Base-by-base conservation (phyloP, 2,888 invertebrate genomes). In the Serripes groenlandicus region DNA sequence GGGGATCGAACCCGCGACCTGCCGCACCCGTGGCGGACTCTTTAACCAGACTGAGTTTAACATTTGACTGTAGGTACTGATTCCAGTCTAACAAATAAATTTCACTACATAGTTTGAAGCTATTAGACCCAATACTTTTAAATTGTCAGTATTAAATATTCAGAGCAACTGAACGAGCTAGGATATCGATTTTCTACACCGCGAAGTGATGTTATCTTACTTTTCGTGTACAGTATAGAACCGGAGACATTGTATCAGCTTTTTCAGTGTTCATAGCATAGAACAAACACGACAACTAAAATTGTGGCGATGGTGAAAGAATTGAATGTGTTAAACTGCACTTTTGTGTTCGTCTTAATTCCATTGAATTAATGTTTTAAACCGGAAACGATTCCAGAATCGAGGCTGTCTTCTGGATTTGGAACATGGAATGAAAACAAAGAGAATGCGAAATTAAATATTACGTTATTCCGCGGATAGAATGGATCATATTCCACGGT, bases 121-220 rank as follows among this genome's bases (percentile, higher is more conserved):
- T 37, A 66, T 66, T 66, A 66, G 26, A 37, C 34, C 66, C 35
- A 35, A 66, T 66, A 66, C 66, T 66, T 66, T 66, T 28, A 66
- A 66, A 66, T 66, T 66, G 66, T 26, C 66, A 42, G 66, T 66
- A 66, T 66, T 42, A 66, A 66, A 66, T 66, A 66, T 66, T 66
- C 66, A 66, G 66, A 37, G 66, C 34, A n/a, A 28, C 26, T 28
- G 66, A 66, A 7, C 66, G 21, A 35, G 66, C 28, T 23, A 23
- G 66, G 28, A 23, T 66, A 66, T 66, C n/a, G 66, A 66, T 66
- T 66, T 56, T 66, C 42, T 28, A 42, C 42, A 56, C 11, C 56
- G 56, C 56, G 11, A 26, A 26, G n/a, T 26, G 66, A 37, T 42
- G 28, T 11, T 62, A 62, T 42, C 42, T 66, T 26, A 66, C 42